Evolutionary conservation across 2,797 vertebrate genomes (phyloP).

Genomic region (Phaenicophaeus curvirostris): DNA sequence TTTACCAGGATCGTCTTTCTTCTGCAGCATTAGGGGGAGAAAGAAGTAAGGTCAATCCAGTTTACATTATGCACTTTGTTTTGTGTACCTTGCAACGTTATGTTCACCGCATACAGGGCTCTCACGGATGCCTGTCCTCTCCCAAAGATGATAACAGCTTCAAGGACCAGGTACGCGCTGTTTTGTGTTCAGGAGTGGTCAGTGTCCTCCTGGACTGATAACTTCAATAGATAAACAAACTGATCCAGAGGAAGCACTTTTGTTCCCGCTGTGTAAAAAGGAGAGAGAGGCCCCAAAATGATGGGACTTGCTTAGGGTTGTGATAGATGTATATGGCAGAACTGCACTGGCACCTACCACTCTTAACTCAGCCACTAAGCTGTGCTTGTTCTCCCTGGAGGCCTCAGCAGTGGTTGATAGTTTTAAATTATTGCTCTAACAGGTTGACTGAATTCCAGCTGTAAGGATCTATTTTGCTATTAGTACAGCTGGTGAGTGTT

Average conservation of each 20-base stretch:
- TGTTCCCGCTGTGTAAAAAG: background rate
- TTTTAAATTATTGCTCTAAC: background rate
- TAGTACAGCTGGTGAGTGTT: background rate
- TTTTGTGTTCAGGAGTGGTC: background rate
- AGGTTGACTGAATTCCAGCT: background rate
- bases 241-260: background rate
- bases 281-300: background rate
- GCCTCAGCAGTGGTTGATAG: background rate
- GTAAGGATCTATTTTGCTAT: background rate
- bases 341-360: background rate
- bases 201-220: background rate
- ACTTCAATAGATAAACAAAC: background rate
- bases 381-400: background rate
- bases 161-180: background rate
- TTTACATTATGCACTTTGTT: background rate
- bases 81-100: background rate
- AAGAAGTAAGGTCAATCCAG: background rate
- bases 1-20: background rate
- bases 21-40: background rate
- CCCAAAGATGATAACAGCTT: background rate
- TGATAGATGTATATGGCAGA: background rate
- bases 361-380: background rate
- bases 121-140: background rate
- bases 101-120: accelerated
- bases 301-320: background rate